Evolutionary conservation across 2,888 invertebrate species (phyloP).

Genomic region (Chymomyza fuscimana): DNA sequence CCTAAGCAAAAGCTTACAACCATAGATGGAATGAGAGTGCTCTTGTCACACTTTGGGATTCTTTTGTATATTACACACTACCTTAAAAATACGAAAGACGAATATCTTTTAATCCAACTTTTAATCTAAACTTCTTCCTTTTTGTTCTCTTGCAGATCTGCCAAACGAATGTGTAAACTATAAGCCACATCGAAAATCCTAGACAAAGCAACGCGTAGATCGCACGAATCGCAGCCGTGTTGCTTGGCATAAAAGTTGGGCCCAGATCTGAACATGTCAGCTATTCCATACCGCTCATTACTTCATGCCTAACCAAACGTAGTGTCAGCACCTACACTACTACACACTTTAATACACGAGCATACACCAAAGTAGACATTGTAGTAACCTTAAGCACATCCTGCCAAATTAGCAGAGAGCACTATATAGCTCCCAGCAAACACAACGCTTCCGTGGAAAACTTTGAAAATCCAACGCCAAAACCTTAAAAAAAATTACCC

Average conservation of each 20-base stretch:
- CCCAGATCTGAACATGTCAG: neutral
- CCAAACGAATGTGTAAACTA: neutral
- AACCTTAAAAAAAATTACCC: neutral
- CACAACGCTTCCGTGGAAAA: neutral
- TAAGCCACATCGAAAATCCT: neutral
- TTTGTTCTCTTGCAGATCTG: neutral
- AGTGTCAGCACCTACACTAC: neutral
- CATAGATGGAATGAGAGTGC: no score
- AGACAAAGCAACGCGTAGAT: neutral
- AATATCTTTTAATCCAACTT: neutral
- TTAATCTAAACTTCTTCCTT: neutral
- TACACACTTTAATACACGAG: neutral
- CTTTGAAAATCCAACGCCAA: neutral
- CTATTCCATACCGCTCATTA: neutral
- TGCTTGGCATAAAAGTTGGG: neutral
- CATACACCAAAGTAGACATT: neutral
- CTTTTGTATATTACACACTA: no score
- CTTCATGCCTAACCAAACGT: neutral
- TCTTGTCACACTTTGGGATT: no score
- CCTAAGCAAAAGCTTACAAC: no score
- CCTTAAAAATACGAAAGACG: neutral
- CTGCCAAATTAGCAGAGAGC: neutral
- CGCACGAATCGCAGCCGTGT: neutral
- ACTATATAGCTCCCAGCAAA: neutral
- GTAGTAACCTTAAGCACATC: neutral